phyloP scores from a whole-genome alignment of 37 sponge, comb jelly and placozoan species.

The Bolinopsis microptera region DNA sequence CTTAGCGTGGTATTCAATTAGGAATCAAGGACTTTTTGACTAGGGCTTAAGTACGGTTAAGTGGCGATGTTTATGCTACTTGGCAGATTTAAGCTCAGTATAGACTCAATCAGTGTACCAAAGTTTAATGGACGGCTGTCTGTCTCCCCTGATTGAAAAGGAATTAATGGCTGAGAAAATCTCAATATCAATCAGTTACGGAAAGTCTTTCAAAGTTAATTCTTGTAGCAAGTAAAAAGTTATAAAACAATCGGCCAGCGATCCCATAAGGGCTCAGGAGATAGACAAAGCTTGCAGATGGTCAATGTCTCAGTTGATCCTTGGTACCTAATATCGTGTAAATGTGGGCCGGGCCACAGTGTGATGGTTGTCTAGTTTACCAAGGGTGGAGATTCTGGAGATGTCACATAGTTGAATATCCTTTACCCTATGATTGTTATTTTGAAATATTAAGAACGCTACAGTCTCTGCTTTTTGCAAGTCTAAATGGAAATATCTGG shows the following conservation, averaged over 20 bases:
- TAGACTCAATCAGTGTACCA: background rate
- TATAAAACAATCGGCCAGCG: background rate
- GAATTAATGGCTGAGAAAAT: background rate
- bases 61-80: constrained; percentile 22
- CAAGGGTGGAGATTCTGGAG: too few relatives aligned
- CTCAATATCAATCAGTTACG: background rate
- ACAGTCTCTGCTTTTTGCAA: too few relatives aligned
- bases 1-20: constrained; percentile 41
- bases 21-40: constrained; percentile 43
- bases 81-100: background rate
- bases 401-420: too few relatives aligned
- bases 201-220: background rate
- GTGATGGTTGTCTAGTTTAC: too few relatives aligned
- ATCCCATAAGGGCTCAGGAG: background rate
- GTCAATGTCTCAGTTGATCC: too few relatives aligned
- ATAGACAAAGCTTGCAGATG: too few relatives aligned
- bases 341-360: too few relatives aligned
- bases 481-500: too few relatives aligned
- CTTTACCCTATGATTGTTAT: too few relatives aligned
- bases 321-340: too few relatives aligned
- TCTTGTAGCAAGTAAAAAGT: background rate
- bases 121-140: background rate
- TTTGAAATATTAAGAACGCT: too few relatives aligned
- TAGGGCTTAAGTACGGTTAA: constrained; percentile 25
- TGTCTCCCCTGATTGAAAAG: background rate